These are phyloP conservation scores for Lagenorhynchus albirostris DNA, from an alignment of 2,113 vertebrate genomes.

Conservation along the genomic window DNA sequence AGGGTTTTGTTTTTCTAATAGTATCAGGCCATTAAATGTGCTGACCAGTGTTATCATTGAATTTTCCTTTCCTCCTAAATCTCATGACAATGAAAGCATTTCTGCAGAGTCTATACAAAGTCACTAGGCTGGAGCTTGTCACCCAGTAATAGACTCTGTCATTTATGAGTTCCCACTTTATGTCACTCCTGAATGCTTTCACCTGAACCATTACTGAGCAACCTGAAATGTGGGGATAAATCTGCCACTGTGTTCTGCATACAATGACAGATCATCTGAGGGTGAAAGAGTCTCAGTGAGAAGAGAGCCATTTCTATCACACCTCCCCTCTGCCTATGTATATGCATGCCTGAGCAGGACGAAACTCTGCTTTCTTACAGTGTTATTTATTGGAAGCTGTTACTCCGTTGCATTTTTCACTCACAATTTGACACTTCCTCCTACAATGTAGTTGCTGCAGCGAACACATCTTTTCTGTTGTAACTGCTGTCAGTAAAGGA, in stretches of 20 bases:
- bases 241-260: conserved; percentile 63
- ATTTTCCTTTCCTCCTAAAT: neutral
- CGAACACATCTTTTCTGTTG: neutral
- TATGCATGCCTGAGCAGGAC: neutral
- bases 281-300: neutral
- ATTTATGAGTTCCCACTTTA: conserved; percentile 66
- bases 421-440: conserved; percentile 47
- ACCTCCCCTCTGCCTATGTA: neutral
- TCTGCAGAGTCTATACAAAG: conserved; percentile 58
- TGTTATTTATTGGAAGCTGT: conserved; percentile 57
- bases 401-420: conserved; percentile 59
- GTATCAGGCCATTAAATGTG: neutral
- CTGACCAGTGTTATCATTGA: neutral
- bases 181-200: conserved; percentile 67
- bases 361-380: conserved; percentile 11
- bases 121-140: conserved; percentile 52
- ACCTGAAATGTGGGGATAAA: conserved; percentile 60
- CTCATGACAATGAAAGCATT: neutral
- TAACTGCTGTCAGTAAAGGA: conserved; percentile 33
- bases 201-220: conserved; percentile 55
- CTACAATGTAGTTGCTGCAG: neutral
- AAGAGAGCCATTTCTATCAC: neutral
- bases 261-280: conserved; percentile 11
- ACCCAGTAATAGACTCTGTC: conserved; percentile 63
- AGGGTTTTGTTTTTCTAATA: neutral